Conservation (phyloP, 2,888 invertebrate species). For the Syritta pipiens region DNA sequence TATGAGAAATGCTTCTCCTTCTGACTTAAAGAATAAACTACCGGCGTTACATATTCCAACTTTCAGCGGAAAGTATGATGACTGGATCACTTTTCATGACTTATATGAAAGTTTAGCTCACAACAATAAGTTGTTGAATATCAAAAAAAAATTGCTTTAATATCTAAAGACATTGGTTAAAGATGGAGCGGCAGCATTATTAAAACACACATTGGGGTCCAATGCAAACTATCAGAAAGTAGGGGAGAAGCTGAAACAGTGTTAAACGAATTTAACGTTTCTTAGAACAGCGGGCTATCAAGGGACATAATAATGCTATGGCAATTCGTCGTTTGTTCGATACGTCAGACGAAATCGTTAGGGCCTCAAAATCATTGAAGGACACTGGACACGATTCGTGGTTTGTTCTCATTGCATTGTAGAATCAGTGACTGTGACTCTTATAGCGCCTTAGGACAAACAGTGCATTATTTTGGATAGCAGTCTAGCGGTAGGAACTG, state of each 20-base stretch:
- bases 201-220: neutral
- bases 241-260: neutral
- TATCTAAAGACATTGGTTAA: neutral
- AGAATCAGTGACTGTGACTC: neutral
- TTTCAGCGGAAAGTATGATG: constrained; percentile 14
- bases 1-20: neutral
- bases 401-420: constrained; percentile 4
- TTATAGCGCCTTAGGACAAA: neutral
- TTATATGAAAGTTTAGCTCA: neutral
- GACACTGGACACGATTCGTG: neutral
- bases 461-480: neutral
- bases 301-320: neutral
- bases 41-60: neutral
- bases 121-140: neutral
- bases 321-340: constrained; percentile 4
- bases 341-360: neutral
- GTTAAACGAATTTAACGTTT: neutral
- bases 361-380: neutral
- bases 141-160: neutral
- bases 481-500: neutral
- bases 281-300: neutral
- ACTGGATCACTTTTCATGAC: constrained; percentile 7
- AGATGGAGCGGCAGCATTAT: neutral
- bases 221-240: neutral
- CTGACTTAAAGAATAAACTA: neutral